phyloP scores from a whole-genome alignment of 2,797 vertebrate genomes.

The Miichthys miiuy region DNA sequence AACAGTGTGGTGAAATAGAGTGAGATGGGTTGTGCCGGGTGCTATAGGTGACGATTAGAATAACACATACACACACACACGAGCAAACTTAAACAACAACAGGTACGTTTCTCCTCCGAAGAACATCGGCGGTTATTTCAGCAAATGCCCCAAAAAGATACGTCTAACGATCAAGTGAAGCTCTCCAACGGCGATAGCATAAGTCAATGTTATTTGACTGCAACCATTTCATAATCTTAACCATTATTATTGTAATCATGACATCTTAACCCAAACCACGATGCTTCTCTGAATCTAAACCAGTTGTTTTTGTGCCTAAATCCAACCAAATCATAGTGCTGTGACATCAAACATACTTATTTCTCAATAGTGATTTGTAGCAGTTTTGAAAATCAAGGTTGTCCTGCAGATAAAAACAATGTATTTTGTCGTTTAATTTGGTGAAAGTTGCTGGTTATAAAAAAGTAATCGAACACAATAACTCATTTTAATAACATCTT shows the following conservation, averaged over 20 bases:
- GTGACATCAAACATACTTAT: background rate
- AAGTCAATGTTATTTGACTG: too few relatives aligned
- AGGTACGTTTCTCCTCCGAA: background rate
- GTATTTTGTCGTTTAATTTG: background rate
- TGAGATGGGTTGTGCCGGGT: constrained; percentile 5
- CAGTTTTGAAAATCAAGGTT: background rate
- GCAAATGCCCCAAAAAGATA: background rate
- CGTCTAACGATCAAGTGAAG: background rate
- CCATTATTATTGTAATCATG: background rate
- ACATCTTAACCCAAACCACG: background rate
- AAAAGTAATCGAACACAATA: background rate
- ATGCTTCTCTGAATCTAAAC: background rate
- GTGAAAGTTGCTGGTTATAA: background rate
- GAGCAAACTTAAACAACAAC: background rate
- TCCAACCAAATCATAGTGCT: background rate
- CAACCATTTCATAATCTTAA: background rate
- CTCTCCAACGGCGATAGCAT: background rate
- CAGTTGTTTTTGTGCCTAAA: background rate
- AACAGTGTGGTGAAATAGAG: constrained; percentile 22
- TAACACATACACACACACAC: background rate
- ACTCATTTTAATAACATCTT: background rate
- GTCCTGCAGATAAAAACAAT: background rate
- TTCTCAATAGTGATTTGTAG: background rate
- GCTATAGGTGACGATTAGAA: background rate
- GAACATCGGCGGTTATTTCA: background rate